Evolutionary conservation across 2,888 invertebrate genomes (phyloP).

Genomic region (Podabrus alpinus): DNA sequence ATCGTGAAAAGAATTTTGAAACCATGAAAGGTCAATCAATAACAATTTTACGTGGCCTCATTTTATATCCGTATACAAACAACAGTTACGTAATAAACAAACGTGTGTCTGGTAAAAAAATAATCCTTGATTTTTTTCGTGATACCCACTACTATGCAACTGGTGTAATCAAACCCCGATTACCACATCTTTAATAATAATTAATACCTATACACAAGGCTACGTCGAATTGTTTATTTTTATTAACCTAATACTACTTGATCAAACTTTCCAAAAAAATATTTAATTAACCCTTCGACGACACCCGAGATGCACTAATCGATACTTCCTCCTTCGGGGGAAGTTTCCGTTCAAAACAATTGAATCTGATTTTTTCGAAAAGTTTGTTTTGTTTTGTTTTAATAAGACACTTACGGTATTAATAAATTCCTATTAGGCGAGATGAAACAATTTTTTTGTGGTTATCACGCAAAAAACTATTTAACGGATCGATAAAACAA

Average conservation of each 20-base stretch:
- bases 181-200: not conserved
- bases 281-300: not conserved
- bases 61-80: conserved; percentile 11
- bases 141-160: no score
- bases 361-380: not conserved
- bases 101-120: not conserved
- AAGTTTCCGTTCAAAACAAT: not conserved
- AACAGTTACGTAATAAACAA: conserved; percentile 1
- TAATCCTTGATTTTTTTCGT: conserved; percentile 4
- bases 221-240: not conserved
- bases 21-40: conserved; percentile 3
- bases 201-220: not conserved
- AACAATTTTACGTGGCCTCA: not conserved
- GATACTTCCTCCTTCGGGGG: not conserved
- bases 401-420: not conserved
- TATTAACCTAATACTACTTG: not conserved
- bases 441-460: not conserved
- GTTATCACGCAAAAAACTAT: not conserved
- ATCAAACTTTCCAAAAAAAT: not conserved
- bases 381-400: not conserved
- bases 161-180: not conserved
- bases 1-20: not conserved
- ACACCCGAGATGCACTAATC: not conserved
- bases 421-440: not conserved
- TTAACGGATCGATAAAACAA: not conserved